Base-by-base conservation (phyloP, 1,140 invertebrate species). In the Platyscapa corneri region DNA sequence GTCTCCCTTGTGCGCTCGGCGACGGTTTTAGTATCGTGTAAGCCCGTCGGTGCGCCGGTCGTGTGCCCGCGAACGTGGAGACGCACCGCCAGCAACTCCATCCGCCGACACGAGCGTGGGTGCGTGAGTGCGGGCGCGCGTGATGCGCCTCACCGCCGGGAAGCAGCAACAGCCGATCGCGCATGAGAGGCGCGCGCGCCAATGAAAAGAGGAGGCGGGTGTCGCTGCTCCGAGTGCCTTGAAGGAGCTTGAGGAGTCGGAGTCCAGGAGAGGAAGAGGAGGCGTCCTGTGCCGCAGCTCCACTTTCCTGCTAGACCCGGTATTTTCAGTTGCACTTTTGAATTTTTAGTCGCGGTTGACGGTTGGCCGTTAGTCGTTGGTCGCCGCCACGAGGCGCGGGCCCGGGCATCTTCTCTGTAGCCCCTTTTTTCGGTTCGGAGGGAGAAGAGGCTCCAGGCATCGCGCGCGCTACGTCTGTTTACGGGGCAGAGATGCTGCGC, bases 1-100 rank as follows among this genome's bases (percentile, higher is more conserved):
- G 32, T 32, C 56, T 32, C 23, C 75, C 83, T 70, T 56, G 74
- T 32, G 72, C 77, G 76, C 65, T n/a, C 32, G 20, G 39, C 84
- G 72, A 76, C 79, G 84, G 20, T 85, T 82, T 85, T 77, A 85
- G 84, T 82, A 77, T 85, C 84, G 84, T 70, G 42, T 81, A 75
- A 80, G 42, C 67, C 39, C 64, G 75, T 79, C 65, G 83, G 30
- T 65, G 84, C 67, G 78, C 23, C 67, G 70, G 83, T 84, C 27
- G 34, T 34, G 39, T 32, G 30, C 34, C 32, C 67, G 39, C 65
- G 34, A 20, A 23, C n/a, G 27, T 16, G 20, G 10, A 76, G 18
- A 12, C 39, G 42, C 67, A 53, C 20, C 37, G 5, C 0, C 70
- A 42, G 20, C 37, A 74, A 32, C 37, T 74, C 34, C 39, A 74